Base-by-base conservation (phyloP, 2,888 invertebrate species). In the Cosmia pyralina region DNA sequence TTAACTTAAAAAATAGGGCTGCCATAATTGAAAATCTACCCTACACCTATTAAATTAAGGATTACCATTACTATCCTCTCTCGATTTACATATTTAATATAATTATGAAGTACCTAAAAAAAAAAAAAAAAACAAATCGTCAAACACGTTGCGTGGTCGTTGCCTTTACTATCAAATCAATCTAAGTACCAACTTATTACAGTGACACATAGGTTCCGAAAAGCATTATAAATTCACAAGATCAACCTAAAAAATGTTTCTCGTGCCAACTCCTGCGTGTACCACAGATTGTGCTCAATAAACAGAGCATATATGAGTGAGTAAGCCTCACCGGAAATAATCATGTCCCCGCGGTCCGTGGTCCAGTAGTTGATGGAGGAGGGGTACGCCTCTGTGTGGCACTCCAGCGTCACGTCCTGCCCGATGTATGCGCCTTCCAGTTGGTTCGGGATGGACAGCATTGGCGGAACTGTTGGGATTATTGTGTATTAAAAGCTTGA, bases 311-410 rank as follows among this genome's bases (percentile, higher is more conserved):
- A 13, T 28, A 17, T 50, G 48, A 48, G 46, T 44, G 5, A 57
- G n/a, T 34, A 84, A 88, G 88, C 90, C 96, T 97, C 96, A 98
- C 98, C 98, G 95, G 98, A 98, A 96, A 98, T 98, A 90, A 98
- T 98, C 98, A 98, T 98, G 93, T 98, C 98, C 79, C 98, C 98
- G 76, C 97, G 97, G 90, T 98, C 98, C 53, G 98, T 98, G 72
- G 98, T 98, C 99, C 99, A 99, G 94, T 99, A 99, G 97, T 98
- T 99, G 94, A 99, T 98, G 75, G 99, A 98, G 86, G 98, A 98
- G 59, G 99, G 99, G 94, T 98, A 98, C 65, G 99, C 98, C 94
- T 99, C 99, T 0, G 98, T 98, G 93, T 98, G 98, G 92, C 99
- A 99, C 94, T 98, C 98, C 81, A 99, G 95, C 53, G 98, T 97